A percentile compares a stretch with the other conserved stretches of the same genome.
Evolutionary conservation across 2,888 invertebrate genomes (phyloP).

Genomic region (Polylopha cassiicola): DNA sequence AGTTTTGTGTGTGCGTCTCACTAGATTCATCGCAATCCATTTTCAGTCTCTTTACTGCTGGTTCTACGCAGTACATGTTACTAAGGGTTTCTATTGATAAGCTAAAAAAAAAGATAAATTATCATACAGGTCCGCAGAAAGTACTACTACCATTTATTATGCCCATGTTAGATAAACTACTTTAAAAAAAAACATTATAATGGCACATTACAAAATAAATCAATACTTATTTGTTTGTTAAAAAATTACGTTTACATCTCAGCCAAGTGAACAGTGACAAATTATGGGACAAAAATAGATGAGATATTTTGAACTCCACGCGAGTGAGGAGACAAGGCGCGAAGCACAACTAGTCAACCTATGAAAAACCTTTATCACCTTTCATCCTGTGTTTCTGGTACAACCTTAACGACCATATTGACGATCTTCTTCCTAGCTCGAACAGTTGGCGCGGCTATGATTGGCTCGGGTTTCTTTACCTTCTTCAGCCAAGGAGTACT

Average conservation of each 20-base stretch:
- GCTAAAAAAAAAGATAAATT: conserved; percentile 42
- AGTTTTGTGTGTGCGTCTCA: conserved; percentile 31
- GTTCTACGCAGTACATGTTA: conserved; percentile 64
- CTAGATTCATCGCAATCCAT: conserved; percentile 30
- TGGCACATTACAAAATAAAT: too few relatives aligned
- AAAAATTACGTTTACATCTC: too few relatives aligned
- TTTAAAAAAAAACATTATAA: too few relatives aligned
- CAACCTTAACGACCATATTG: conserved; percentile 53
- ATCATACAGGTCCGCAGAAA: too few relatives aligned
- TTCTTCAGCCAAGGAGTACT: conserved; percentile 54
- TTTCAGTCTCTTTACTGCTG: conserved; percentile 51
- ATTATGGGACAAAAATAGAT: too few relatives aligned
- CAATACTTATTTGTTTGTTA: too few relatives aligned
- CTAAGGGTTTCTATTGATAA: conserved; percentile 63
- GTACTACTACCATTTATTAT: too few relatives aligned
- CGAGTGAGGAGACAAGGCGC: too few relatives aligned
- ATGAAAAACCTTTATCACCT: conserved; percentile 37
- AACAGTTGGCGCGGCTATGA: conserved; percentile 40
- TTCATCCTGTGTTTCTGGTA: conserved; percentile 62
- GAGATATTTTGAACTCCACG: too few relatives aligned
- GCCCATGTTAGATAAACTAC: too few relatives aligned
- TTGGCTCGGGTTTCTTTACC: conserved; percentile 41
- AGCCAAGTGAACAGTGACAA: too few relatives aligned
- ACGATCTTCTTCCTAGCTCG: conserved; percentile 52
- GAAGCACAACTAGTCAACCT: neutral